Conservation (phyloP, 2,797 vertebrate genomes). For the Alauda arvensis region DNA sequence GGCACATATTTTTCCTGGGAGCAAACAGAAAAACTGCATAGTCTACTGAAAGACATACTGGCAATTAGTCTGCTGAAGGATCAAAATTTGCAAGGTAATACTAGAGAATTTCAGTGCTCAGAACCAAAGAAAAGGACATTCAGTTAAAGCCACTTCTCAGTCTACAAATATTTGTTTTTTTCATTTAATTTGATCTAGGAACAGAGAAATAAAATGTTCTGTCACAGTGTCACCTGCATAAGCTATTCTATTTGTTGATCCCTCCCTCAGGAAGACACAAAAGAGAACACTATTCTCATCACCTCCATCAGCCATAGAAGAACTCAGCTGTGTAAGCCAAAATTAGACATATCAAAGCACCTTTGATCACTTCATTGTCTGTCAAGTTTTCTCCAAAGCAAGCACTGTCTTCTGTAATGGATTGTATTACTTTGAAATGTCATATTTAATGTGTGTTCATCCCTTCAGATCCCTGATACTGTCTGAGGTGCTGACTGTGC, state of each 20-base stretch:
- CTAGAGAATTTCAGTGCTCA: not conserved
- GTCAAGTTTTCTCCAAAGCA: slow-evolving; percentile 35
- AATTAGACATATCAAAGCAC: slow-evolving; percentile 42
- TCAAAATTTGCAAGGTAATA: not conserved
- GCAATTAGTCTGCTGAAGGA: not conserved
- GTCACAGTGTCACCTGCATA: not conserved
- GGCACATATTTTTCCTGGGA: not conserved
- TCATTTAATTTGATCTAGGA: not conserved
- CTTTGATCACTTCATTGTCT: slow-evolving; percentile 54
- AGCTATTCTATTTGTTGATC: not conserved
- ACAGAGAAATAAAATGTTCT: not conserved
- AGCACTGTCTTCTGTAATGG: not conserved
- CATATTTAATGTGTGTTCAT: slow-evolving; percentile 6
- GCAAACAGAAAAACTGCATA: not conserved
- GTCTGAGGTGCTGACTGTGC: not conserved
- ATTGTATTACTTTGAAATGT: slow-evolving; percentile 4
- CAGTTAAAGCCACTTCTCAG: not conserved
- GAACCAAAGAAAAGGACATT: not conserved
- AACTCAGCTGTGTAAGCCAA: not conserved
- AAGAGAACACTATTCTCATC: not conserved
- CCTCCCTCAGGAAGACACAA: not conserved
- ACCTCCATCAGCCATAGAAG: not conserved
- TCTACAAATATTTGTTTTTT: not conserved
- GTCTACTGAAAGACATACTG: not conserved
- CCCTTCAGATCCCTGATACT: not conserved